Percentiles rank a stretch among this genome's conserved stretches.
Evolutionary conservation across 2,797 vertebrate species (phyloP).

Genomic region (Florisuga fusca): DNA sequence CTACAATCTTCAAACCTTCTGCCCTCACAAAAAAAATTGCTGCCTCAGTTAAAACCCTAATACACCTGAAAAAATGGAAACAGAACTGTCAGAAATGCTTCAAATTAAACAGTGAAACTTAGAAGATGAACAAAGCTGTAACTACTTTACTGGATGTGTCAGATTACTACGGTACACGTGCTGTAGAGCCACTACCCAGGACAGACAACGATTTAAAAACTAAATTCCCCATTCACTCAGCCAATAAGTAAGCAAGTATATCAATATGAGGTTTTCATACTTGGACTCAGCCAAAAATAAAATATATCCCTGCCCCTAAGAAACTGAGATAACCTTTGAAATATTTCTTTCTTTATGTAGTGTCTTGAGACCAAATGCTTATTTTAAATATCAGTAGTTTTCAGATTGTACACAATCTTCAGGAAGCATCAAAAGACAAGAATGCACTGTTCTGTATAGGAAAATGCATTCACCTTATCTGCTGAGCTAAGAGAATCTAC

Average conservation of each 20-base stretch:
- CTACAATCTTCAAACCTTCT: not conserved
- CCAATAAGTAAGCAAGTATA: not conserved
- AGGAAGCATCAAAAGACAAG: not conserved
- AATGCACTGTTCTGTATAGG: not conserved
- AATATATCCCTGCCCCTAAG: not conserved
- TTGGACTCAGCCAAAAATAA: not conserved
- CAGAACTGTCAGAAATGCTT: not conserved
- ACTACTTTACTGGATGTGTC: not conserved
- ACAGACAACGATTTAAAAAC: not conserved
- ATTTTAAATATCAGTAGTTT: not conserved
- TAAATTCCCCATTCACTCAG: not conserved
- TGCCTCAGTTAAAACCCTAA: not conserved
- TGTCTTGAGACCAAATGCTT: not conserved
- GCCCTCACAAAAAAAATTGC: not conserved
- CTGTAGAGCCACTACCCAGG: not conserved
- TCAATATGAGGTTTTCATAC: not conserved
- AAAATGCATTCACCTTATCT: not conserved
- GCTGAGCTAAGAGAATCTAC: not conserved
- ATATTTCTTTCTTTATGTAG: not conserved
- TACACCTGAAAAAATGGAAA: not conserved
- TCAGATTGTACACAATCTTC: not conserved
- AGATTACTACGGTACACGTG: not conserved
- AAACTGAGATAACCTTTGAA: not conserved
- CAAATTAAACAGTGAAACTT: not conserved
- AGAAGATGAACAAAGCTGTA: not conserved